A percentile compares a stretch with the other conserved stretches of the same genome.
Conservation (phyloP, 2,113 vertebrate species). For the Leptobrachium leishanense region DNA sequence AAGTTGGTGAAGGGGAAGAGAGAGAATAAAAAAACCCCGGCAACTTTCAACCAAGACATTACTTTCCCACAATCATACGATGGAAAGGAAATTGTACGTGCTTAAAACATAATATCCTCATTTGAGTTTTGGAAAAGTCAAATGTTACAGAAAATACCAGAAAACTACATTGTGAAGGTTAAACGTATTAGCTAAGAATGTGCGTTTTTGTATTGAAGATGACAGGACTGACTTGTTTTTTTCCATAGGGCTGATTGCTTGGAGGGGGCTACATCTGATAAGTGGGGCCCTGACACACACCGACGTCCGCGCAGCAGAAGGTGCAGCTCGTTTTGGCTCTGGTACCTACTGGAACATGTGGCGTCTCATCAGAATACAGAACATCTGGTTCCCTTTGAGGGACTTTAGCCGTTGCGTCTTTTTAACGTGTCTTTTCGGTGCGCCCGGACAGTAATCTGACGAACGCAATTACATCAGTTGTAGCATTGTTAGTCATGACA, state of each 20-base stretch:
- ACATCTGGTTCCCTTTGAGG: conserved; percentile 23
- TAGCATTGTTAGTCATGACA: conserved; percentile 10
- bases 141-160: not conserved
- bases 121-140: not conserved
- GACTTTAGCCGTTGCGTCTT: not conserved
- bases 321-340: not conserved
- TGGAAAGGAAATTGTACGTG: conserved; percentile 14
- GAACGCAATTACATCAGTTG: conserved; percentile 14
- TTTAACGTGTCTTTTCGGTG: not conserved
- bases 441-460: not conserved
- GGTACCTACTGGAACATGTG: not conserved
- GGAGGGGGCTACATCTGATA: conserved; percentile 24
- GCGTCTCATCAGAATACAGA: not conserved
- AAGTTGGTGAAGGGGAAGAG: no score
- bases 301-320: conserved; percentile 1
- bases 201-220: not conserved
- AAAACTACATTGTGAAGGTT: conserved; percentile 8
- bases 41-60: not conserved
- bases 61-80: conserved; percentile 21
- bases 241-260: conserved; percentile 6
- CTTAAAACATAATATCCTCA: conserved; percentile 9
- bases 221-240: conserved; percentile 5
- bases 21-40: no score
- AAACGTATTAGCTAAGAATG: conserved; percentile 25
- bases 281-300: not conserved